phyloP scores from a whole-genome alignment of 2,113 vertebrate species.

The Bothrops jararaca region DNA sequence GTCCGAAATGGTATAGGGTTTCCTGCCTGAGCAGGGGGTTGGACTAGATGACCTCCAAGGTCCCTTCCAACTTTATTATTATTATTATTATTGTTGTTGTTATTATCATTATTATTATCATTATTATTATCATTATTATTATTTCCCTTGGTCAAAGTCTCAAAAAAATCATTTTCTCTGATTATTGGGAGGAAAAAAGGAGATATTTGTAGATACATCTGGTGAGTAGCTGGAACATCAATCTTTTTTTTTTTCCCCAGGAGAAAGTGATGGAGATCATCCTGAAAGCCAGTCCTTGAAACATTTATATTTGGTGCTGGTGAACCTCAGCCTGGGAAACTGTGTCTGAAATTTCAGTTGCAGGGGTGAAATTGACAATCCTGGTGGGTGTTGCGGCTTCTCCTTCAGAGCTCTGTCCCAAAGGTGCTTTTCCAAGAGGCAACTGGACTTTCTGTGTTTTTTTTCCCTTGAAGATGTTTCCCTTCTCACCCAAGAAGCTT shows the following conservation, averaged over 20 bases:
- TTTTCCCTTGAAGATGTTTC: too few relatives aligned
- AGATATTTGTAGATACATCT: background rate
- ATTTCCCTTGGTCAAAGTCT: background rate
- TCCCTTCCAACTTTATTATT: too few relatives aligned
- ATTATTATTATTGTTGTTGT: too few relatives aligned
- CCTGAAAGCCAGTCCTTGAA: background rate
- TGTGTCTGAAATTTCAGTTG: background rate
- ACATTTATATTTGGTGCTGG: background rate
- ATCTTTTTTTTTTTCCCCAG: too few relatives aligned
- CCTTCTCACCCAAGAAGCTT: too few relatives aligned
- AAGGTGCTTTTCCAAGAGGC: too few relatives aligned
- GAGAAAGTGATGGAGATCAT: background rate
- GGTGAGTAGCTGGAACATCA: background rate
- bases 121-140: too few relatives aligned
- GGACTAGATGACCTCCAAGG: too few relatives aligned
- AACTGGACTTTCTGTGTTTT: too few relatives aligned
- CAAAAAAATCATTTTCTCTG: background rate
- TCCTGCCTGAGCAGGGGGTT: too few relatives aligned
- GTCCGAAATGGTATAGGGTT: too few relatives aligned
- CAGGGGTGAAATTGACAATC: background rate
- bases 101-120: too few relatives aligned
- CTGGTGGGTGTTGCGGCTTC: background rate
- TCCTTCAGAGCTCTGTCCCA: background rate
- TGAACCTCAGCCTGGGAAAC: background rate
- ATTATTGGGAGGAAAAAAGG: background rate